Evolutionary conservation across 1,140 invertebrate genomes (phyloP).

Genomic region (Thaumatotibia leucotreta): DNA sequence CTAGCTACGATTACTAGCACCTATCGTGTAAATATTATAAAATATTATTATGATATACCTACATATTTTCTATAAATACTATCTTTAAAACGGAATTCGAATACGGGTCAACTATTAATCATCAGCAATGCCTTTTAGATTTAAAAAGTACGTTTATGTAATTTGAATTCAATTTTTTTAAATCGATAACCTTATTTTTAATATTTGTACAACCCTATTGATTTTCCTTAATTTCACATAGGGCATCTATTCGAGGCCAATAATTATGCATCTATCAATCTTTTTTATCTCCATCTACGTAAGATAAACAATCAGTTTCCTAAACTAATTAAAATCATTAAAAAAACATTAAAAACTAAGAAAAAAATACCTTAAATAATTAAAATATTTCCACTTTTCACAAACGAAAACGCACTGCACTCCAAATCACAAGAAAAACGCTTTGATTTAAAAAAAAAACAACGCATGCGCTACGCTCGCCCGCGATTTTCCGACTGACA

Average conservation of each 20-base stretch:
- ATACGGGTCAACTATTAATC: no score
- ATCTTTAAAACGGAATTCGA: no score
- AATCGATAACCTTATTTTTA: background rate
- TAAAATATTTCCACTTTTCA: conserved; percentile 15
- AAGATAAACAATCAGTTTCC: background rate
- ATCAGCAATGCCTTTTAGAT: no score
- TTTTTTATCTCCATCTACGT: background rate
- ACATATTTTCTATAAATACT: no score
- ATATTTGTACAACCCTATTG: background rate
- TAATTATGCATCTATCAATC: background rate
- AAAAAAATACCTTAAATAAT: background rate
- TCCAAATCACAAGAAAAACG: conserved; percentile 37
- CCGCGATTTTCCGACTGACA: conserved; percentile 36
- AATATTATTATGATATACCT: no score
- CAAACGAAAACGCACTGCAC: conserved; percentile 54
- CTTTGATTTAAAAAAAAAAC: conserved; percentile 34
- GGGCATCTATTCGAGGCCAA: background rate
- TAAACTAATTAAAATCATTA: background rate
- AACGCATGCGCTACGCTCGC: conserved; percentile 38
- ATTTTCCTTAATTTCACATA: background rate
- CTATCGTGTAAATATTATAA: no score
- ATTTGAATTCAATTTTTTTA: background rate
- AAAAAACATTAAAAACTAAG: background rate
- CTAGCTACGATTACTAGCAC: no score
- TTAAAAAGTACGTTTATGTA: background rate